Base-by-base conservation (phyloP, 2,888 invertebrate species). In the Drosophila neotestacea region DNA sequence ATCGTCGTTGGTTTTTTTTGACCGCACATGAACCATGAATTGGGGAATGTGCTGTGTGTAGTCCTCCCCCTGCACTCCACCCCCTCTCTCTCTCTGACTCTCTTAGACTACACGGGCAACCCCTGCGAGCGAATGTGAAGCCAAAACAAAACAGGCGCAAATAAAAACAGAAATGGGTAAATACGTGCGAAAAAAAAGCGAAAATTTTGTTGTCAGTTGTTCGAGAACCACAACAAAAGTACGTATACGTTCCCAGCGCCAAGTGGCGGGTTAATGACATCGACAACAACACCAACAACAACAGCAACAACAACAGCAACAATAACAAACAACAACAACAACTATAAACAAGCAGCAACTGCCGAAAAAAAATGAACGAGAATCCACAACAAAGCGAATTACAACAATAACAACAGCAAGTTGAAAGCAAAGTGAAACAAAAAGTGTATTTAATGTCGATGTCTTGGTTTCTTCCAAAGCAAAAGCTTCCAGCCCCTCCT, bases 131-230 rank as follows among this genome's bases (percentile, higher is more conserved):
- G 85, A 85, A 87, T 70, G 73, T 46, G 63, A 71, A 80, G 85
- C 55, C 83, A 88, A 87, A 85, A 85, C 83, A 88, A 82, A 82
- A 67, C 64, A 32, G 44, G 44, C 70, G 78, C 65, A 78, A 72
- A 79, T 60, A 79, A 73, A 71, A 79, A 74, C 77, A 68, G 68
- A 82, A 79, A 78, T 75, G 70, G 77, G 70, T 65, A 82, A 82
- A 84, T 81, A 85, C 81, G 84, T 81, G 86, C 81, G 84, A 87
- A 86, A 85, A 80, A 81, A 84, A 85, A 81, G 78, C 76, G 77
- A 83, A 85, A 87, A 81, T 70, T 70, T 51, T 59, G 60, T 70
- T 65, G 30, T 60, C 56, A 48, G 39, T 59, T 56, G 67, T 42
- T 76, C 50, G 73, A 73, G 77, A 84, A 77, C 22, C 69, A 82